phyloP scores from a whole-genome alignment of 2,888 invertebrate species.

The Caradrina kadenii region DNA sequence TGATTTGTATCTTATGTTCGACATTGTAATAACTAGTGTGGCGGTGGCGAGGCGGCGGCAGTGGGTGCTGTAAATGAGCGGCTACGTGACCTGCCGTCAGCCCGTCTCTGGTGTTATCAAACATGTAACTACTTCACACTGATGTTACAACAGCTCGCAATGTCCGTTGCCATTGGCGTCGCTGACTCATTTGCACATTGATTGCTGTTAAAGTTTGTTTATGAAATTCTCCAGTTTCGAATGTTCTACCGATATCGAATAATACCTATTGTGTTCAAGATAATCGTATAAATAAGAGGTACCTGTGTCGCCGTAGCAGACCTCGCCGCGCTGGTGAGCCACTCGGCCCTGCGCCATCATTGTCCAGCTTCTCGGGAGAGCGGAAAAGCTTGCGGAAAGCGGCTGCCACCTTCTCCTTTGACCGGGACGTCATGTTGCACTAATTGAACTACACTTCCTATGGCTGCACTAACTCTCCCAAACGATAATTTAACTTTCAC shows the following conservation, averaged over 20 bases:
- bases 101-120: conserved; percentile 62
- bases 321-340: conserved; percentile 91
- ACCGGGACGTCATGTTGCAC: conserved; percentile 93
- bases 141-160: conserved; percentile 60
- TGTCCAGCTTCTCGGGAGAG: conserved; percentile 93
- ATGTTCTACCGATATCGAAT: conserved; percentile 26
- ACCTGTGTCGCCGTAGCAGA: conserved; percentile 88
- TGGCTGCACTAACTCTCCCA: conserved; percentile 73
- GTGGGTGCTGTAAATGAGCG: conserved; percentile 24
- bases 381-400: conserved; percentile 95
- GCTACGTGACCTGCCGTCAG: conserved; percentile 59
- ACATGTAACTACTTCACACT: conserved; percentile 55
- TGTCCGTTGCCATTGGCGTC: conserved; percentile 46
- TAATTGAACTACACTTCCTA: conserved; percentile 72
- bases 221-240: conserved; percentile 45
- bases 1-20: neutral
- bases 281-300: conserved; percentile 23
- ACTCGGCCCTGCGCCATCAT: conserved; percentile 91
- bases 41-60: conserved; percentile 8
- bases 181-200: conserved; percentile 55
- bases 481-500: conserved; percentile 69
- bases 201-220: conserved; percentile 47
- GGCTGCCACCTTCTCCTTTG: conserved; percentile 95
- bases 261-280: neutral
- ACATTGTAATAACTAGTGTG: neutral